Conservation (phyloP, 2,797 vertebrate genomes). For the Hipposideros larvatus region DNA sequence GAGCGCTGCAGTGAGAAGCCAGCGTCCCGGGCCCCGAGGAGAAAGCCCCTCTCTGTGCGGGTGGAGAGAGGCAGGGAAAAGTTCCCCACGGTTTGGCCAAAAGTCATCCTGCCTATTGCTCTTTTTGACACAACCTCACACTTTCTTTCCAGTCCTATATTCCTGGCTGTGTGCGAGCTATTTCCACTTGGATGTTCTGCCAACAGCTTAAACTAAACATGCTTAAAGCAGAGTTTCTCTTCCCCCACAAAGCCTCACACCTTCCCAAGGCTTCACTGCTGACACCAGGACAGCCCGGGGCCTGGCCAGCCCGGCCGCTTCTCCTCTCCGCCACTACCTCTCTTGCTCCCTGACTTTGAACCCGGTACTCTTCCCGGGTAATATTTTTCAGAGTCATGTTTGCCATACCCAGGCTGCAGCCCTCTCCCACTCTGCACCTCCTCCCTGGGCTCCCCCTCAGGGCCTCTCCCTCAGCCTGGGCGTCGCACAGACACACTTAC, state of each 20-base stretch:
- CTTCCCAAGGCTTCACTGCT: slow-evolving; percentile 62
- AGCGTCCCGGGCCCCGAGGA: neutral
- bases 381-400: neutral
- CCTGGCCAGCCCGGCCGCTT: neutral
- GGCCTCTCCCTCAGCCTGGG: neutral
- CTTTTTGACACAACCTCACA: slow-evolving; percentile 78
- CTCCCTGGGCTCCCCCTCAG: neutral
- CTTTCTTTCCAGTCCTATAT: slow-evolving; percentile 81
- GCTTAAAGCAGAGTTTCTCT: slow-evolving; percentile 76
- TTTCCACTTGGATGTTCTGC: slow-evolving; percentile 84
- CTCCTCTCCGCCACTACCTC: neutral
- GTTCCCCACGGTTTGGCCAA: slow-evolving; percentile 66
- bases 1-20: neutral
- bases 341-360: slow-evolving; percentile 20
- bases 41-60: slow-evolving; percentile 56
- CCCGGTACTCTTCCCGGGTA: neutral
- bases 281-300: slow-evolving; percentile 35
- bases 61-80: slow-evolving; percentile 46
- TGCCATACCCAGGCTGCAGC: neutral
- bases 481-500: neutral
- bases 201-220: slow-evolving; percentile 82
- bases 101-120: slow-evolving; percentile 74
- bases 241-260: slow-evolving; percentile 76
- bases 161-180: slow-evolving; percentile 77
- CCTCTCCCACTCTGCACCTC: neutral